Conservation (phyloP, 1,140 invertebrate genomes). For the Procambarus virginalis region DNA sequence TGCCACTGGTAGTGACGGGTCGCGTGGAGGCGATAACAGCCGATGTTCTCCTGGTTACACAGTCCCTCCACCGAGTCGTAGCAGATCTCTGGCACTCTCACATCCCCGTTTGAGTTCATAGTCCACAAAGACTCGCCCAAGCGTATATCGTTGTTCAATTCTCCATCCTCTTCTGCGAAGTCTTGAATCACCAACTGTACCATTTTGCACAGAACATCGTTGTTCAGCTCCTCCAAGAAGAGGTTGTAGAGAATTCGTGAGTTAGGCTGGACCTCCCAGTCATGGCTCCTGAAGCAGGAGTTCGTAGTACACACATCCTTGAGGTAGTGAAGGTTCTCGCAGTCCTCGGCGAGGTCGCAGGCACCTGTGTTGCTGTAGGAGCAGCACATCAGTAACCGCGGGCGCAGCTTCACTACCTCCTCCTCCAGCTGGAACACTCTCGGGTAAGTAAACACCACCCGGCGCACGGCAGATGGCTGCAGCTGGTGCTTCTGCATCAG, state of each 20-base stretch:
- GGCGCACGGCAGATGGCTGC: background rate
- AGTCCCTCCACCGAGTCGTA: constrained; percentile 26
- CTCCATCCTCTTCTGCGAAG: background rate
- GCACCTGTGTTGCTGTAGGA: background rate
- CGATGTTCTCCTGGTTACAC: constrained; percentile 13
- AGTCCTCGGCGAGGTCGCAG: background rate
- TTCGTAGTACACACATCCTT: background rate
- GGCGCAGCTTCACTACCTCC: constrained; percentile 6
- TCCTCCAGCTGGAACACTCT: background rate
- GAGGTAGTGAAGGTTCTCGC: background rate
- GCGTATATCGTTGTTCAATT: background rate
- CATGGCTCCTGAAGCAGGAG: background rate
- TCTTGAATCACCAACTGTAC: background rate
- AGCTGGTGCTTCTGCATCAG: constrained; percentile 6
- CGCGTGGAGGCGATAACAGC: constrained; percentile 30
- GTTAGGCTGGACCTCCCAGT: background rate
- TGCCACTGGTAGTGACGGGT: constrained; percentile 44
- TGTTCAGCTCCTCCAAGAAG: background rate
- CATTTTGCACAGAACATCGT: background rate
- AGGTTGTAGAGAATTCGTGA: background rate
- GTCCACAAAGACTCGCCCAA: background rate
- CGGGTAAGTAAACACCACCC: background rate
- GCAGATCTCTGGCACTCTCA: constrained; percentile 15
- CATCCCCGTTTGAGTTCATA: background rate
- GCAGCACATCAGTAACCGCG: background rate